Base-by-base conservation (phyloP, 2,113 vertebrate species). In the Athene noctua region DNA sequence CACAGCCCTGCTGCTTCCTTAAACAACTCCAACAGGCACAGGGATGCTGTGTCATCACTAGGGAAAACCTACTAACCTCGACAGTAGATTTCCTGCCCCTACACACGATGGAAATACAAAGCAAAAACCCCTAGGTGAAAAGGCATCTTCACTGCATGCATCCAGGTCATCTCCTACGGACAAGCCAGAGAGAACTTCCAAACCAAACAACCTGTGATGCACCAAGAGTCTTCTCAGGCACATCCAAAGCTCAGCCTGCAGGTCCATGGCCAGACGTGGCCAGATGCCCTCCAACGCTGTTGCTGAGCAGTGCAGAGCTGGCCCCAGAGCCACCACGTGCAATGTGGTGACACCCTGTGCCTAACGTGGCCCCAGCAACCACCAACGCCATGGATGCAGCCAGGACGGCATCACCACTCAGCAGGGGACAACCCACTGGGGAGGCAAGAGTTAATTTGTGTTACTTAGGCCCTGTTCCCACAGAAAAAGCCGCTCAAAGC, bases 311-410 rank as follows among this genome's bases (percentile, higher is more conserved):
- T 23, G 42, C 62, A 65, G 78, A 78, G 78, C 40, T 73, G 38
- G 44, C n/a, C 44, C 30, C 7, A 15, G 22, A 75, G 38, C 13
- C 55, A 25, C 5, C 47, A 58, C 3, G 4, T 0, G 0, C 29
- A 6, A 66, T 51, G 32, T 2, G 3, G 36, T 3, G 11, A 42
- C 40, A 51, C 16, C 4, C 65, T 32, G 20, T 13, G 36, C 40
- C 46, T 29, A 26, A 42, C 5, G 34, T 1, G 3, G 21, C 42
- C 86, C 71, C 47, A 49, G 38, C 27, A 62, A 13, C 15, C 16
- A n/a, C 11, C 1, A 51, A 36, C 0, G 0, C 32, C 29, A 30
- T 0, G 4, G 26, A 42, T 27, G 40, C 0, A 0, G 25, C 16
- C 67, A 66, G 32, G 22, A 14, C 67, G 58, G 32, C 57, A 75